phyloP scores from a whole-genome alignment of 2,113 vertebrate genomes.

The Rhombomys opimus region DNA sequence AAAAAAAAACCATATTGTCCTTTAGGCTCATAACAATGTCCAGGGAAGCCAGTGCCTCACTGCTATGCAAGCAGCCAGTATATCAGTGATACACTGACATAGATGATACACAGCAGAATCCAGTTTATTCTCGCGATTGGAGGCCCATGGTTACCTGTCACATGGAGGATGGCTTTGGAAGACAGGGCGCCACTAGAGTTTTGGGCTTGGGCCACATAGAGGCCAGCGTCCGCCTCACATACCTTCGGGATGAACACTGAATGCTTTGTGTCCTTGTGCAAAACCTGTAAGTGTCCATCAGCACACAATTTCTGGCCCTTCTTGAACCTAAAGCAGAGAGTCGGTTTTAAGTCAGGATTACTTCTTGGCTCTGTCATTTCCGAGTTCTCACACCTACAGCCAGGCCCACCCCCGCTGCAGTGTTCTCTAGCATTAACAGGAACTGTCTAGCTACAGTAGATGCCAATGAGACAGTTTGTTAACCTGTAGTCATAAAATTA shows the following conservation, averaged over 20 bases:
- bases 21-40: constrained; percentile 62
- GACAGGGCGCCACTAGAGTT: constrained; percentile 86
- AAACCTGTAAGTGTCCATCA: constrained; percentile 90
- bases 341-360: constrained; percentile 88
- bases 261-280: constrained; percentile 91
- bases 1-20: constrained; percentile 52
- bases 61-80: constrained; percentile 87
- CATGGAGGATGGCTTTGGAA: constrained; percentile 88
- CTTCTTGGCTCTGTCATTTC: constrained; percentile 45
- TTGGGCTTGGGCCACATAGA: constrained; percentile 88
- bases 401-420: not conserved
- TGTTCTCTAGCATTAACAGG: not conserved
- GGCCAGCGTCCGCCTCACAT: constrained; percentile 88
- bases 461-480: not conserved
- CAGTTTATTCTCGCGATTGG: constrained; percentile 89
- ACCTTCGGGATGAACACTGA: constrained; percentile 90
- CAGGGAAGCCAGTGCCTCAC: constrained; percentile 38
- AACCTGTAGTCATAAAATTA: not conserved
- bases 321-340: constrained; percentile 94
- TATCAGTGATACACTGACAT: constrained; percentile 90
- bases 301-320: constrained; percentile 90
- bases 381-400: constrained; percentile 54
- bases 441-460: not conserved
- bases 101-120: constrained; percentile 90
- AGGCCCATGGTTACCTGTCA: constrained; percentile 88